Conservation (phyloP, 2,888 invertebrate genomes). For the Melanophora roralis region DNA sequence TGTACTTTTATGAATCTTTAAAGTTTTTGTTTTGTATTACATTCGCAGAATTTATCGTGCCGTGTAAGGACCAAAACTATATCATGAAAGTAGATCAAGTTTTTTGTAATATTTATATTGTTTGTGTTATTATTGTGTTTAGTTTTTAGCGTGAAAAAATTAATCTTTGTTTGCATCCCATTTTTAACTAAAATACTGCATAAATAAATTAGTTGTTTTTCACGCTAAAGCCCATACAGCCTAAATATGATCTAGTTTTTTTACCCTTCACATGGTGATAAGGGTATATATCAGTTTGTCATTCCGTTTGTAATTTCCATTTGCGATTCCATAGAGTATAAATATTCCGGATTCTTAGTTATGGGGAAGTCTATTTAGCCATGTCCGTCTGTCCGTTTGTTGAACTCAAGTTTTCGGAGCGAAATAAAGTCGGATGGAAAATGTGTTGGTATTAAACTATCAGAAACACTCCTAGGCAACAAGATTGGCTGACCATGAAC, state of each 20-base stretch:
- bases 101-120: constrained; percentile 71
- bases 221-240: constrained; percentile 6
- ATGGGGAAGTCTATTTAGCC: no score
- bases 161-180: constrained; percentile 16
- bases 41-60: constrained; percentile 66
- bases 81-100: constrained; percentile 74
- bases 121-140: constrained; percentile 67
- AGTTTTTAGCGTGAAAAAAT: constrained; percentile 45
- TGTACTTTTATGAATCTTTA: background rate
- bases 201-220: constrained; percentile 18
- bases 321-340: no score
- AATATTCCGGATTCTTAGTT: no score
- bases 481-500: no score
- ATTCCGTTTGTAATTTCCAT: no score
- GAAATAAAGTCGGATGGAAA: no score
- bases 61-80: constrained; percentile 63
- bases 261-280: no score
- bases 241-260: constrained; percentile 54
- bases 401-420: no score
- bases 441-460: no score
- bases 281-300: no score
- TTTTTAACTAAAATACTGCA: constrained; percentile 11
- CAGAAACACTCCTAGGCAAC: no score
- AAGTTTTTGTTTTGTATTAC: background rate
- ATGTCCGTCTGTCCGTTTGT: no score